Percentiles rank a stretch among this genome's conserved stretches.
These are phyloP conservation scores for Brachionus rubens DNA, from an alignment of 1,140 invertebrate genomes.

Conservation along the genomic window DNA sequence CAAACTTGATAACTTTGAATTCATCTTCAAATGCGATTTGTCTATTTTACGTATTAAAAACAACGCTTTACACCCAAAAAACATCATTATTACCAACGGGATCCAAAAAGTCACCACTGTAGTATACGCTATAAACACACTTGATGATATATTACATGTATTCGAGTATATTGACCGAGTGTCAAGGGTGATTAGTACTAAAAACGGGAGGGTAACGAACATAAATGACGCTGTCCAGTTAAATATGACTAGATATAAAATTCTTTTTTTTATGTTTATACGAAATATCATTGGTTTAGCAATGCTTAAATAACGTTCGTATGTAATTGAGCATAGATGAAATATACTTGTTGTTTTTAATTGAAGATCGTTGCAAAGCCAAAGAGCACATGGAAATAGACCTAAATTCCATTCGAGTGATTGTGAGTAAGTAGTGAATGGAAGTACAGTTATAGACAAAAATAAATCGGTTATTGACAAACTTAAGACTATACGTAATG, in stretches of 20 bases:
- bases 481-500: slow-evolving; percentile 40
- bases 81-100: slow-evolving; percentile 23
- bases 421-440: slow-evolving; percentile 33
- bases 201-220: not conserved
- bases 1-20: not conserved
- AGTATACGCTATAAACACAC: slow-evolving; percentile 3
- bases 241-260: not conserved
- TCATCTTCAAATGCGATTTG: slow-evolving; percentile 40
- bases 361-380: slow-evolving; percentile 12
- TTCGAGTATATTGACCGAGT: not conserved
- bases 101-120: slow-evolving; percentile 41
- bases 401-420: slow-evolving; percentile 7
- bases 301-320: slow-evolving; percentile 36
- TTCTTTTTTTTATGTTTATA: slow-evolving; percentile 15
- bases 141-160: not conserved
- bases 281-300: slow-evolving; percentile 33
- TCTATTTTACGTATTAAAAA: slow-evolving; percentile 16
- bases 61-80: slow-evolving; percentile 21
- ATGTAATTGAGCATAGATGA: slow-evolving; percentile 41
- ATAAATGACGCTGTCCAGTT: slow-evolving; percentile 20
- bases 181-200: not conserved
- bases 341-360: slow-evolving; percentile 35
- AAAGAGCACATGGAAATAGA: slow-evolving; percentile 8
- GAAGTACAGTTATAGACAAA: slow-evolving; percentile 2
- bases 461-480: slow-evolving; percentile 36